These are phyloP conservation scores for Melanerpes aurifrons DNA, from an alignment of 2,113 vertebrate species.

Conservation along the genomic window DNA sequence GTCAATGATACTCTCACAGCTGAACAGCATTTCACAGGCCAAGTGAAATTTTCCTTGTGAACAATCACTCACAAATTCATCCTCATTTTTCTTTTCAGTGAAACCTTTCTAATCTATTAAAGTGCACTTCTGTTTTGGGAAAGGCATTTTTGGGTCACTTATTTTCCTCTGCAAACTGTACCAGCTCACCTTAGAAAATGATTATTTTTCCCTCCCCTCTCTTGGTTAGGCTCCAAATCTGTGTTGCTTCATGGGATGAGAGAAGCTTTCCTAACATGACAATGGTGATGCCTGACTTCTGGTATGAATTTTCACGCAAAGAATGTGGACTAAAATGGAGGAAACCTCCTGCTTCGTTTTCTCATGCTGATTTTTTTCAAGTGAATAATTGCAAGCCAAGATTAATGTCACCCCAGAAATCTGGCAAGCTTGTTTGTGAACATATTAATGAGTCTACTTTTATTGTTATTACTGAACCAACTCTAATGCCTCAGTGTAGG, in stretches of 20 bases:
- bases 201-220: too few species aligned
- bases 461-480: constrained; percentile 4
- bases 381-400: constrained; percentile 51
- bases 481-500: not conserved
- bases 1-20: not conserved
- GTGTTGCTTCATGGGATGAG: not conserved
- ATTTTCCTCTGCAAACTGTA: not conserved
- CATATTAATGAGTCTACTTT: constrained; percentile 25
- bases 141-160: not conserved
- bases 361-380: constrained; percentile 49
- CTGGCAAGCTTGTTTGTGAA: constrained; percentile 37
- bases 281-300: not conserved
- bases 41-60: not conserved
- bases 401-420: constrained; percentile 56
- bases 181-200: not conserved
- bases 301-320: constrained; percentile 13
- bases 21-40: not conserved
- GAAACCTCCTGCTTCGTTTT: constrained; percentile 37
- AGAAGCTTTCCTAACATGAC: constrained; percentile 4
- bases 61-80: not conserved
- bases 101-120: not conserved
- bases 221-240: not conserved
- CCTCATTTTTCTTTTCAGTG: not conserved
- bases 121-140: not conserved
- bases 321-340: constrained; percentile 26